phyloP scores from a whole-genome alignment of 2,797 vertebrate genomes.

The Lagorchestes hirsutus region DNA sequence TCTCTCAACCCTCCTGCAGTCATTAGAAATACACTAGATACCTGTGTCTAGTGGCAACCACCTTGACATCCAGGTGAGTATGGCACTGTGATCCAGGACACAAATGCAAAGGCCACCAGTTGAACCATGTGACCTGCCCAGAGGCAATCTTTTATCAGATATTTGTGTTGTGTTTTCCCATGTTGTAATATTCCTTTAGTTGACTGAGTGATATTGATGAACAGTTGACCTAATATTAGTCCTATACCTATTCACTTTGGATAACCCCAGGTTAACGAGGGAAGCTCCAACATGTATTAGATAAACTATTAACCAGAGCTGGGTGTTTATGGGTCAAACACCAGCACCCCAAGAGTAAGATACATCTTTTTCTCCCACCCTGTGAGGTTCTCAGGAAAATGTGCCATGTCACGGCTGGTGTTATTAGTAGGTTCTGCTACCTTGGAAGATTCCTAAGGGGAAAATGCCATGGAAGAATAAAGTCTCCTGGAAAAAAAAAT shows the following conservation, averaged over 20 bases:
- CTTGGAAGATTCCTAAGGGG: too few species aligned
- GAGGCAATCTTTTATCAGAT: neutral
- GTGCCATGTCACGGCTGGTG: neutral
- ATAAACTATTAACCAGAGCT: neutral
- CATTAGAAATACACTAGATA: neutral
- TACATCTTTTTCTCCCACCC: neutral
- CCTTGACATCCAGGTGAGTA: neutral
- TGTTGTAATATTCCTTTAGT: neutral
- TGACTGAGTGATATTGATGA: neutral
- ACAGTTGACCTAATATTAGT: neutral
- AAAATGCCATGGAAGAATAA: too few species aligned
- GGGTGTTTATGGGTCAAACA: neutral
- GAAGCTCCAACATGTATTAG: neutral
- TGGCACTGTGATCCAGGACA: neutral
- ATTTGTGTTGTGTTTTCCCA: neutral
- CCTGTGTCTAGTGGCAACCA: neutral
- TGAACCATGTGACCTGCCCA: neutral
- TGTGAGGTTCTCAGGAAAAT: neutral
- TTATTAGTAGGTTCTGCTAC: neutral
- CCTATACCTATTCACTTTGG: too few species aligned
- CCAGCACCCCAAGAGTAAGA: neutral
- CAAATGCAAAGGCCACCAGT: neutral
- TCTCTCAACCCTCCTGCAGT: neutral
- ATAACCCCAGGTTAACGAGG: too few species aligned
- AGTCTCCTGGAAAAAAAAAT: too few species aligned